phyloP scores from a whole-genome alignment of 2,888 invertebrate genomes.

The Dasysyrphus albostriatus region DNA sequence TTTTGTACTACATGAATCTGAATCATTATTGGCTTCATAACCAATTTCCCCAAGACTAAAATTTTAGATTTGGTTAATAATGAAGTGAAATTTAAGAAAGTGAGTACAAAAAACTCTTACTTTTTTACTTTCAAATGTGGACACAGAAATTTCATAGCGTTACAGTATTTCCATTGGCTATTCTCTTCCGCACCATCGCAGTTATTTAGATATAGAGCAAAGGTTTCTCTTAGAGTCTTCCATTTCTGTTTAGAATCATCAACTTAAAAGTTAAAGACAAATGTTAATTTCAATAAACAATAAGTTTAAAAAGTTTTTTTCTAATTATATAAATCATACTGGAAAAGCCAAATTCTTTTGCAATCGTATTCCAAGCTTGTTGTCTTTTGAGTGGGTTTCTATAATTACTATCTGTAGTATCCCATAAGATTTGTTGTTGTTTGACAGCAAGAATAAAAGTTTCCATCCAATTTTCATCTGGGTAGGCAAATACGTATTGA shows the following conservation, averaged over 20 bases:
- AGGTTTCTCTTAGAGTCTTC: neutral
- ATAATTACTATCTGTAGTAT: neutral
- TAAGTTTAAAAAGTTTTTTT: neutral
- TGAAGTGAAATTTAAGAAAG: neutral
- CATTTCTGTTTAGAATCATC: constrained; percentile 17
- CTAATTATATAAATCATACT: neutral
- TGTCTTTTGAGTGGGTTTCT: constrained; percentile 1
- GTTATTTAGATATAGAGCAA: neutral
- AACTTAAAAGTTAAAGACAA: neutral
- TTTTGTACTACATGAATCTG: neutral
- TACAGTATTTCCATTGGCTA: constrained; percentile 5
- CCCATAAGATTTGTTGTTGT: constrained; percentile 10
- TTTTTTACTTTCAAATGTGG: constrained; percentile 2
- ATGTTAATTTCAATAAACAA: neutral
- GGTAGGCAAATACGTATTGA: neutral
- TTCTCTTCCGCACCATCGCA: neutral
- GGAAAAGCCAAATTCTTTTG: neutral
- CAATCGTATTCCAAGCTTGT: constrained; percentile 33
- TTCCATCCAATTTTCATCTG: neutral
- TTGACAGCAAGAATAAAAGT: constrained; percentile 2
- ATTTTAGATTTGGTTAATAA: neutral
- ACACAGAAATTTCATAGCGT: neutral
- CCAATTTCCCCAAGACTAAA: neutral
- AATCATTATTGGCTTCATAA: constrained; percentile 12
- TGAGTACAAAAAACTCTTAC: neutral